Evolutionary conservation across 2,888 invertebrate species (phyloP), one percentile per base, ranked within the genome.

Genomic region (Artemia sinica): DNA sequence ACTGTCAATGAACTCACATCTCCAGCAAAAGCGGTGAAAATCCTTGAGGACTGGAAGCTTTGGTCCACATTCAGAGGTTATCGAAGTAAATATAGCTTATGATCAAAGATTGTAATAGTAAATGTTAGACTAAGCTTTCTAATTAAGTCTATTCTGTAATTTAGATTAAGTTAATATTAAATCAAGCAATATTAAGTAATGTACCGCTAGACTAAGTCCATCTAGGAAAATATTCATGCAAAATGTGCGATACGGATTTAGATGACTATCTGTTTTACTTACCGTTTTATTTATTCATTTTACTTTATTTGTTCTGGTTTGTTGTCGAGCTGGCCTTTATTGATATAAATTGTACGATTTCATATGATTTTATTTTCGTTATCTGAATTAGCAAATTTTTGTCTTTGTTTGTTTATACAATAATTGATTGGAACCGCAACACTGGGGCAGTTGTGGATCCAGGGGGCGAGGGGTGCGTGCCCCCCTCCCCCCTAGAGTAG

Each of bases 161-260:
- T 28, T 28, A 28, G 28, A 28, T 28, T 28, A 28, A 28, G 28
- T 48, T 69, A n/a, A 69, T 51, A 51, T 50, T 71, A 66, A 66
- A 13, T 18, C 1, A 66, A 50, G 10, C 2, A 52, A 8, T n/a
- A 9, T 66, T n/a, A 67, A 68, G 51, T 12, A n/a, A 28, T 68
- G 63, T 69, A 48, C n/a, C 66, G 66, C 14, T 48, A 7, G 66
- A 50, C 66, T 52, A n/a, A 69, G 52, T 28, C 52, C 10, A n/a
- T 49, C 10, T 52, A 66, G 14, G 18, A 14, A 12, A 11, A 48
- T 14, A 63, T 10, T 65, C 14, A 18, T 66, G 66, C 4, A 49
- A 14, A 49, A 18, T 13, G 68, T 41, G 65, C 65, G 28, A 52
- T 52, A 52, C 58, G 4, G 3, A 52, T n/a, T 52, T n/a, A 52